Evolutionary conservation across 2,888 invertebrate species (phyloP).

Genomic region (Nomada ruficornis): DNA sequence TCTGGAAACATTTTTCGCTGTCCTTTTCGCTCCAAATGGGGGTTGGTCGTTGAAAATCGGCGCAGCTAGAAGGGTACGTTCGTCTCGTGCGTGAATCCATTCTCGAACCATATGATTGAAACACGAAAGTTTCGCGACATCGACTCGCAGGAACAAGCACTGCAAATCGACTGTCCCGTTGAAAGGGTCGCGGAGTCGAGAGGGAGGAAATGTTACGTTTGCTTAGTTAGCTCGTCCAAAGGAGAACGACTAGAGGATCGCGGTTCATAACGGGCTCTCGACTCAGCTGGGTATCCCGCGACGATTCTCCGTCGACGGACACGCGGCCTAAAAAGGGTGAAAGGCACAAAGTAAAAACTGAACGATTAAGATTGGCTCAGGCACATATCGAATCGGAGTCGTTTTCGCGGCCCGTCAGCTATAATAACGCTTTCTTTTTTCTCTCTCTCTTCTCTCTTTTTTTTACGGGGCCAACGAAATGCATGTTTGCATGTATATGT

Average conservation of each 20-base stretch:
- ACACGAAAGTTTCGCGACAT: conserved; percentile 46
- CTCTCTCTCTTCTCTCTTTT: neutral
- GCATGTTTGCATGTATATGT: neutral
- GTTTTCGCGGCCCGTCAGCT: conserved; percentile 39
- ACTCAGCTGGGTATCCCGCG: conserved; percentile 55
- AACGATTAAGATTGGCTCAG: conserved; percentile 73
- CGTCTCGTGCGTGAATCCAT: conserved; percentile 67
- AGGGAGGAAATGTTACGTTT: conserved; percentile 22
- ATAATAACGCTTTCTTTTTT: conserved; percentile 1
- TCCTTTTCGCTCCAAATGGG: neutral
- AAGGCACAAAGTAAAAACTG: conserved; percentile 81
- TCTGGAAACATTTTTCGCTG: conserved; percentile 8
- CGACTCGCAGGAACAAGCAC: conserved; percentile 51
- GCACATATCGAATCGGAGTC: conserved; percentile 73
- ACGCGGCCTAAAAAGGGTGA: conserved; percentile 70
- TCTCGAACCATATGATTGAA: conserved; percentile 72
- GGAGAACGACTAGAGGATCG: conserved; percentile 40
- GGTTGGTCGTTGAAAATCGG: neutral
- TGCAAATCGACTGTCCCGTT: conserved; percentile 49
- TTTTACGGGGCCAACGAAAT: conserved; percentile 32
- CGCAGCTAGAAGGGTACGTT: conserved; percentile 3
- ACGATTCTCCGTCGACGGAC: conserved; percentile 60
- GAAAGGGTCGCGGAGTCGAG: conserved; percentile 50
- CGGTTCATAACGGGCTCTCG: conserved; percentile 43
- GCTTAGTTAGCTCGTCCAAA: conserved; percentile 32